phyloP scores from a whole-genome alignment of 1,140 invertebrate species.

The Drosophila tropicalis region DNA sequence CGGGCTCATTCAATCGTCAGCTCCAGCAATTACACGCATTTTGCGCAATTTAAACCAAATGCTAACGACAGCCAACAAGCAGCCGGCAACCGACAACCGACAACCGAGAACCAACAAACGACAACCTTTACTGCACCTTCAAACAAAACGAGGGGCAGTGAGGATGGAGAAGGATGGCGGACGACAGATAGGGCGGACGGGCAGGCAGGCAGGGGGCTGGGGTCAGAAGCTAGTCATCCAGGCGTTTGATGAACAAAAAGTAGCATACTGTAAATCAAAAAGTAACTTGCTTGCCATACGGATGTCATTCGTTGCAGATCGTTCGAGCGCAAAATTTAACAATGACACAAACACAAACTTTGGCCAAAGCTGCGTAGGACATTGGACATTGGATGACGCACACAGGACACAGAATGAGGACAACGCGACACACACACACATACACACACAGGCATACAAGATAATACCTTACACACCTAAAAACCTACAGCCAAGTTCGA shows the following conservation, averaged over 20 bases:
- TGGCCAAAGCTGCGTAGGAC: conserved; percentile 55
- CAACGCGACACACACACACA: neutral
- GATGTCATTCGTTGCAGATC: conserved; percentile 81
- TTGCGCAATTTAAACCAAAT: conserved; percentile 83
- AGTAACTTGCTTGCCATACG: conserved; percentile 77
- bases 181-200: neutral
- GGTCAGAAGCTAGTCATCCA: conserved; percentile 29
- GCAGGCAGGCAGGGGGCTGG: neutral
- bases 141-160: conserved; percentile 27
- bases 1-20: conserved; percentile 79
- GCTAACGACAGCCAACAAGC: conserved; percentile 78
- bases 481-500: conserved; percentile 39
- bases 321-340: conserved; percentile 82
- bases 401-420: conserved; percentile 14
- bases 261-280: conserved; percentile 81
- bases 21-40: conserved; percentile 82
- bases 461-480: conserved; percentile 82
- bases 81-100: conserved; percentile 39
- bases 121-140: conserved; percentile 78
- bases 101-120: conserved; percentile 63
- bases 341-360: conserved; percentile 80
- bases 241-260: conserved; percentile 76
- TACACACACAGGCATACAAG: conserved; percentile 34
- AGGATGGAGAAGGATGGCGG: neutral
- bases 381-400: conserved; percentile 49